Conservation (phyloP, 2,797 vertebrate species). For the Xiphophorus birchmanni region DNA sequence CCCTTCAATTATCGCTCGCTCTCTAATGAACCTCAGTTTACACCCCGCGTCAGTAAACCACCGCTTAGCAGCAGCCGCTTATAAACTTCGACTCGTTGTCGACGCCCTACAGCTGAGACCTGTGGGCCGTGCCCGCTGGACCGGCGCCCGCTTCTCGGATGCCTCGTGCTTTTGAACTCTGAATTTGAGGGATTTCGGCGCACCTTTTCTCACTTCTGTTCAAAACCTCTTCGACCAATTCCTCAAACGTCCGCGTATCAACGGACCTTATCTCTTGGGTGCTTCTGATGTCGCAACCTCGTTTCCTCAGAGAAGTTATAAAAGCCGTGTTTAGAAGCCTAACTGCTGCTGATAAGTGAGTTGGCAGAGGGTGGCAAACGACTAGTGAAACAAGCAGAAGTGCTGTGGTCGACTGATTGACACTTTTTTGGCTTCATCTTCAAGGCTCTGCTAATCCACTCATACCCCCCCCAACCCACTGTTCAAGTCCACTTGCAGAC, state of each 20-base stretch:
- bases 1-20: conserved; percentile 60
- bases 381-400: conserved; percentile 12
- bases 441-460: conserved; percentile 5
- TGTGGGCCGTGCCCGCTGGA: conserved; percentile 46
- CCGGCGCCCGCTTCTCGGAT: conserved; percentile 2
- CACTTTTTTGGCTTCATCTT: conserved; percentile 25
- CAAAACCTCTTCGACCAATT: neutral
- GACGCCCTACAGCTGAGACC: conserved; percentile 45
- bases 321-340: conserved; percentile 4
- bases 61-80: conserved; percentile 35
- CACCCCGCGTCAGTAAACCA: conserved; percentile 55
- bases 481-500: neutral
- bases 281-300: conserved; percentile 10
- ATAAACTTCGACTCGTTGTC: conserved; percentile 54
- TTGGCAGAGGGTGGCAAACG: conserved; percentile 16
- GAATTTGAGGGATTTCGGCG: neutral
- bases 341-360: conserved; percentile 8
- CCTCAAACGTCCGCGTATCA: neutral
- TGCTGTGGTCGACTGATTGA: conserved; percentile 21
- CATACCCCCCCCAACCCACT: neutral
- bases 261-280: neutral
- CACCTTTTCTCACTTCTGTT: neutral
- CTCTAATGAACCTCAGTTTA: conserved; percentile 63
- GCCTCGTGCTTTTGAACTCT: neutral
- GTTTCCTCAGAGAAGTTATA: conserved; percentile 21